Conservation (phyloP, 2,797 vertebrate genomes). For the Carduelis carduelis region DNA sequence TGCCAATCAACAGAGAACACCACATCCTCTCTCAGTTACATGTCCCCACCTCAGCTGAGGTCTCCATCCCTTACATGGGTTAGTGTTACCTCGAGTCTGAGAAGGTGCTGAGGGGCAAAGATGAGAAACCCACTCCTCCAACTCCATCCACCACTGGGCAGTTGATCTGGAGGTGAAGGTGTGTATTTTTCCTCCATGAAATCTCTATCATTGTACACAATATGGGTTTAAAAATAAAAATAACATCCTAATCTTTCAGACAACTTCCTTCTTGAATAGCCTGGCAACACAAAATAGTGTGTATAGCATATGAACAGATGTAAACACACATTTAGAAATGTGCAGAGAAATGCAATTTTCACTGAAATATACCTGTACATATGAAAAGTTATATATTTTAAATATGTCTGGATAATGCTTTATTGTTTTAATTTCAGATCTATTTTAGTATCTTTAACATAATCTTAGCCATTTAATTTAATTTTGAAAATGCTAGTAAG, state of each 20-base stretch:
- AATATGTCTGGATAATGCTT: background rate
- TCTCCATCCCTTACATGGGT: background rate
- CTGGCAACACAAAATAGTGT: background rate
- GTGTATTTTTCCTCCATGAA: background rate
- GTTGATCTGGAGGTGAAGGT: background rate
- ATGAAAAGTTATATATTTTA: background rate
- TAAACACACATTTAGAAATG: background rate
- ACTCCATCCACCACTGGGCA: background rate
- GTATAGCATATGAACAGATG: background rate
- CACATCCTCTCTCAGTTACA: accelerated
- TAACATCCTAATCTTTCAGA: background rate
- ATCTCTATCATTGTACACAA: background rate
- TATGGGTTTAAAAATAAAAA: background rate
- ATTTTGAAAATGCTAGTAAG: background rate
- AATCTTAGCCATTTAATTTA: background rate
- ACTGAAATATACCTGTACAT: background rate
- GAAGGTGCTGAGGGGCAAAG: background rate
- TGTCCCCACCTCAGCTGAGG: background rate
- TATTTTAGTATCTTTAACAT: background rate
- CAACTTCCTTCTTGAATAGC: background rate
- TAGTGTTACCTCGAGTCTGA: background rate
- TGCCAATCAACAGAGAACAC: background rate
- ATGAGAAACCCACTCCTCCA: background rate
- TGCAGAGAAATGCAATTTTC: background rate
- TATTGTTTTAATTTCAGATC: background rate